Evolutionary conservation across 2,113 vertebrate genomes (phyloP).

Genomic region (Sinosuthora webbiana): DNA sequence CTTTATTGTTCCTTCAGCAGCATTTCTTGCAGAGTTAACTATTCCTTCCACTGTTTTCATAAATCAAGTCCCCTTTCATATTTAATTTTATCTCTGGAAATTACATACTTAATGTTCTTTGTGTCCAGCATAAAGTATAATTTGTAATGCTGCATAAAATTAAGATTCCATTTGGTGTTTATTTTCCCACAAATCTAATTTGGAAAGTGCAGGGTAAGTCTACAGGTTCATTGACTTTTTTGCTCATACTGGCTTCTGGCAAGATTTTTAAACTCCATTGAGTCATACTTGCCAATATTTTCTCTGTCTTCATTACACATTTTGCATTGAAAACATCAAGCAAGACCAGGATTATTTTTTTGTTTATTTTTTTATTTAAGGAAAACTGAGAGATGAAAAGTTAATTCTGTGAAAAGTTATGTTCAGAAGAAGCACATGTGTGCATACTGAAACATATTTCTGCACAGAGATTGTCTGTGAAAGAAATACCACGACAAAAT

Average conservation of each 20-base stretch:
- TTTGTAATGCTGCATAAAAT: background rate
- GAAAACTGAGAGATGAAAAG: background rate
- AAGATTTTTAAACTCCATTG: background rate
- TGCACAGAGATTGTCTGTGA: background rate
- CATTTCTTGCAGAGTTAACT: background rate
- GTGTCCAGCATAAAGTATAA: background rate
- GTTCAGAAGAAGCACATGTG: background rate
- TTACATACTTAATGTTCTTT: background rate
- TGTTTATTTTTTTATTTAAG: background rate
- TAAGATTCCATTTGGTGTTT: background rate
- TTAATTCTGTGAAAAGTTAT: background rate
- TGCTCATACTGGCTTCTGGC: background rate
- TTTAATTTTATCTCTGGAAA: background rate
- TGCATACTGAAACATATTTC: background rate
- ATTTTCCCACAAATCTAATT: background rate
- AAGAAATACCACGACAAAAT: background rate
- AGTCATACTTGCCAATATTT: background rate
- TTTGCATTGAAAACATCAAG: background rate
- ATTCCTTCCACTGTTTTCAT: background rate
- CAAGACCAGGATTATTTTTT: background rate
- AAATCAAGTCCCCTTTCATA: fast-evolving
- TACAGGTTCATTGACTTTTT: background rate
- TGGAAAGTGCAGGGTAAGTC: background rate
- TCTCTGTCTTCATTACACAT: background rate
- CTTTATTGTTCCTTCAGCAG: background rate